Evolutionary conservation across 2,797 vertebrate genomes (phyloP), one percentile per base, ranked within the genome.

Genomic region (Chloroceryle amazona): DNA sequence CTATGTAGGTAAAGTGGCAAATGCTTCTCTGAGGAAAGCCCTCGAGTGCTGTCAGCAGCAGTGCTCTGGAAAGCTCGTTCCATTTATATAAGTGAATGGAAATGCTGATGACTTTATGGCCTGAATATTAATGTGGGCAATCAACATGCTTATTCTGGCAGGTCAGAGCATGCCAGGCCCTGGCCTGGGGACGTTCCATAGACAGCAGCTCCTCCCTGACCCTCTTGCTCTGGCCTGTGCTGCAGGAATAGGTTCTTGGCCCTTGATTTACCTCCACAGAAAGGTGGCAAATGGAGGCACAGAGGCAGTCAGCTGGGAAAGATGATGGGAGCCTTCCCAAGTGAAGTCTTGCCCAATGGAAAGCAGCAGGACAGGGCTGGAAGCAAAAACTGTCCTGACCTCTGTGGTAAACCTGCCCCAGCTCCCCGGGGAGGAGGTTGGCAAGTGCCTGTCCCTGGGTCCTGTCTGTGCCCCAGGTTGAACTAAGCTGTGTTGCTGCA

Each of bases 41-140:
- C 88, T 65, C n/a, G 1, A 52, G 1, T 25, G 75, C 74, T 85
- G 71, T 25, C 85, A 78, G 78, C 90, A 94, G 88, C 90, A 33
- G 11, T 1, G 63, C 83, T 81, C 67, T 70, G 80, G 4, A 61
- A 66, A 83, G 79, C 68, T 86, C 31, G 25, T 83, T 90, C 72
- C 86, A 8, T 76, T 90, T 71, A n/a, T 74, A 74, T 18, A 42
- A 74, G 60, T 2, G 13, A 86, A 92, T 81, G 81, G 80, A 90
- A 88, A 73, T 35, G 35, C 57, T 72, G 68, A 39, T 33, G 47
- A 44, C 68, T 90, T 71, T 73, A 58, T 19, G 47, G 81, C 39
- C 73, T 84, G 83, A 90, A 92, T 93, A 78, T 89, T 83, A 92
- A 96, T 58, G 52, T 47, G 71, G 68, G 35, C 46, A 92, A 89